phyloP scores from a whole-genome alignment of 1,140 invertebrate species.

The Pseudobourletiella spinata region DNA sequence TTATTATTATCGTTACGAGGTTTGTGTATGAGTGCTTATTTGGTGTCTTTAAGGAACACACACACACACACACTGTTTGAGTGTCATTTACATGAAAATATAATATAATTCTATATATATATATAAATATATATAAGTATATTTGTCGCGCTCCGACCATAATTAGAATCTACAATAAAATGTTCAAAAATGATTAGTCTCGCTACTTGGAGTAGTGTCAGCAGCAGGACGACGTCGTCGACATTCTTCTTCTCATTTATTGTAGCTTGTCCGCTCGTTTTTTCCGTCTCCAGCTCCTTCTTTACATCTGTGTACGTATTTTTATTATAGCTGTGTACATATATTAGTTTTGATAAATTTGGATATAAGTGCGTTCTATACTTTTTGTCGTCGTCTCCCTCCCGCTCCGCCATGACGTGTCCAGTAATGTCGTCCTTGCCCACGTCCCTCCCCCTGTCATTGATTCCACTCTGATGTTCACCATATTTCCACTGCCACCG shows the following conservation, averaged over 20 bases:
- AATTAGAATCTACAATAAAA: background rate
- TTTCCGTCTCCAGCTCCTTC: background rate
- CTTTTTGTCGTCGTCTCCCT: too few species aligned
- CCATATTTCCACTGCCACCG: too few species aligned
- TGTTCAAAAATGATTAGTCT: background rate
- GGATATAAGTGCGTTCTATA: too few species aligned
- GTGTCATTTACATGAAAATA: background rate
- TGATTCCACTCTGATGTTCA: too few species aligned
- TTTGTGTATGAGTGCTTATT: slow-evolving; percentile 6
- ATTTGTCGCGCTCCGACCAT: slow-evolving; percentile 15
- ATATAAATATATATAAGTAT: slow-evolving; percentile 1
- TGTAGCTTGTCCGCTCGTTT: background rate
- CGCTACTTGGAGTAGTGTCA: background rate
- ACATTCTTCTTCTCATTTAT: background rate
- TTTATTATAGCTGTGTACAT: background rate
- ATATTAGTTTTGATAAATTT: too few species aligned
- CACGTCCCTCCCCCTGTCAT: too few species aligned
- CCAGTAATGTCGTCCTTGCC: too few species aligned
- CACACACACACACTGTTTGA: too few species aligned
- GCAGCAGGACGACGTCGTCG: too few species aligned
- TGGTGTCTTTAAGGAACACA: background rate
- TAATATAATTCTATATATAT: background rate
- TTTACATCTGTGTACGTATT: background rate
- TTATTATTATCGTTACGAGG: too few species aligned
- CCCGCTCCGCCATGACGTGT: too few species aligned